These are phyloP conservation scores for Ostrea denselamellosa DNA, from an alignment of 1,140 invertebrate species.

Conservation along the genomic window DNA sequence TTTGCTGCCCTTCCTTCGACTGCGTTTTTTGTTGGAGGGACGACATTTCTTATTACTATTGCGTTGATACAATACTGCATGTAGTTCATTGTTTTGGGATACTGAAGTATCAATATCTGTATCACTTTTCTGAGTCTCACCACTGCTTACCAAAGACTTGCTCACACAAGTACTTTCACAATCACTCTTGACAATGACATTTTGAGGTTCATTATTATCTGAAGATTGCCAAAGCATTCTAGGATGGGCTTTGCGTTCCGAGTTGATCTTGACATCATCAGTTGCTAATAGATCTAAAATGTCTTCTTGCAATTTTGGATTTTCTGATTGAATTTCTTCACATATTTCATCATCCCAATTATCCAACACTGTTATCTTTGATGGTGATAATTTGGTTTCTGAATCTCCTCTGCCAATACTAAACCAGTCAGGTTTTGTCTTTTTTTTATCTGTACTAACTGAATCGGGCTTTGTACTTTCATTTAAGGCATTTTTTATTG, in stretches of 20 bases:
- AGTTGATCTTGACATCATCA: background rate
- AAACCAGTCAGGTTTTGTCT: conserved; percentile 9
- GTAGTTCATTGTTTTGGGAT: conserved; percentile 6
- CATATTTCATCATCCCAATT: conserved; percentile 34
- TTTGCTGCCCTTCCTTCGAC: conserved; percentile 19
- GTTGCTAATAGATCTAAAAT: background rate
- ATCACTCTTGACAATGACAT: background rate
- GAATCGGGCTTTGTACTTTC: background rate
- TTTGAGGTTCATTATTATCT: background rate
- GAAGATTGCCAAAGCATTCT: background rate
- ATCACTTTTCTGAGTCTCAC: background rate
- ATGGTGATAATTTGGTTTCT: background rate
- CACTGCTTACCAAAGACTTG: background rate
- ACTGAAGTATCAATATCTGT: background rate
- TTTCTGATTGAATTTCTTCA: conserved; percentile 24
- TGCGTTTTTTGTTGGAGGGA: conserved; percentile 14
- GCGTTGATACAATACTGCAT: conserved; percentile 2
- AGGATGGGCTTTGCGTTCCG: background rate
- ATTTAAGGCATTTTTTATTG: conserved; percentile 22
- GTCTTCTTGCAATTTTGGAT: background rate
- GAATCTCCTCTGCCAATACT: background rate
- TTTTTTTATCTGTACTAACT: background rate
- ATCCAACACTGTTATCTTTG: conserved; percentile 2
- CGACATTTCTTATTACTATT: background rate
- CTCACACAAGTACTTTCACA: background rate